These are phyloP conservation scores for Trichogramma evanescens DNA, from an alignment of 2,888 invertebrate species.

Conservation along the genomic window DNA sequence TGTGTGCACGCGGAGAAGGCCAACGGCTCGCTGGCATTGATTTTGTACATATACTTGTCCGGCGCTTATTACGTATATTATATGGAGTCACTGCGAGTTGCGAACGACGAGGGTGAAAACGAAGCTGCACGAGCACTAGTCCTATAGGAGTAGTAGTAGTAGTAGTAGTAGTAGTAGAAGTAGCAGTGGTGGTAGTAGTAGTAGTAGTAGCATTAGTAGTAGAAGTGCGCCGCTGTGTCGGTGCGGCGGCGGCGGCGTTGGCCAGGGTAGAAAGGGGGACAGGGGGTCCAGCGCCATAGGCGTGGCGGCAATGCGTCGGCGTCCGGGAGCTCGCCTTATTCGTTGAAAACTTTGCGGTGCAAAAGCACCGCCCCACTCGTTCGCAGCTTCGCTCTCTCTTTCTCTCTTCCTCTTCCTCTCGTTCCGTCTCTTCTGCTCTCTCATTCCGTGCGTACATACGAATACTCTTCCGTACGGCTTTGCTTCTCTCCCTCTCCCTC, in stretches of 20 bases:
- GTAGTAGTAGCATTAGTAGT: background rate
- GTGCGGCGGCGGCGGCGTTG: background rate
- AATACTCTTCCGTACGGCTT: background rate
- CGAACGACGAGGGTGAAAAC: background rate
- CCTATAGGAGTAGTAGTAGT: background rate
- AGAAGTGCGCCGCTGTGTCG: background rate
- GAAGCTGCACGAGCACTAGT: background rate
- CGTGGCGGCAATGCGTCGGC: slow-evolving; percentile 44
- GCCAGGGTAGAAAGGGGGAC: slow-evolving; percentile 26
- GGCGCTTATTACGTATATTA: no score
- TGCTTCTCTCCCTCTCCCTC: background rate
- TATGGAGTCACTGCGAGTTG: no score
- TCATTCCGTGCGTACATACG: background rate
- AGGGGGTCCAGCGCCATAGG: slow-evolving; percentile 38
- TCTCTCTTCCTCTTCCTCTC: slow-evolving; percentile 17
- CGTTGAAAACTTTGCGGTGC: slow-evolving; percentile 46
- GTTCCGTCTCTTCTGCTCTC: background rate
- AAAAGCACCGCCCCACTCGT: slow-evolving; percentile 33
- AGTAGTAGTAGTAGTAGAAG: no score
- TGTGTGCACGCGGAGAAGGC: no score
- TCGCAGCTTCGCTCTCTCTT: slow-evolving; percentile 16
- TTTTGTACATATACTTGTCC: no score
- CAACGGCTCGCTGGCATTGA: no score
- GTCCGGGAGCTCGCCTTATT: slow-evolving; percentile 43
- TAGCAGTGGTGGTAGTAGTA: background rate